Conservation (phyloP, 1,140 invertebrate genomes). For the Drosophila tsacasi region DNA sequence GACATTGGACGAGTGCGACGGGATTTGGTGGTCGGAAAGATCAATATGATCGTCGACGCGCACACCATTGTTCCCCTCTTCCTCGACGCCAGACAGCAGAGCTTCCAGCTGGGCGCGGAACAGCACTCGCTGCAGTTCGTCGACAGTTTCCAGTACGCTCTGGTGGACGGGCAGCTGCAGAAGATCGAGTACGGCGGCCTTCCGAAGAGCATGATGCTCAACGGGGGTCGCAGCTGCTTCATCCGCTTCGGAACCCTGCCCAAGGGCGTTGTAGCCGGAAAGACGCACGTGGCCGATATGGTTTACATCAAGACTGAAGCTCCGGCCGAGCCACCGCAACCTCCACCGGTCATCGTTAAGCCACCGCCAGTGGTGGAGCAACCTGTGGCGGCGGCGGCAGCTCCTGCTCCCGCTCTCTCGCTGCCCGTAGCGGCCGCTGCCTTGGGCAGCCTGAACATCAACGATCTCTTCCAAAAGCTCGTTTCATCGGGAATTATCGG, state of each 20-base stretch:
- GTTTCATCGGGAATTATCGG: constrained; percentile 93
- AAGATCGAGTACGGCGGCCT: constrained; percentile 96
- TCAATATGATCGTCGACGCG: constrained; percentile 93
- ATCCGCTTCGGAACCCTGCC: constrained; percentile 93
- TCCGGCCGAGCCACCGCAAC: constrained; percentile 60
- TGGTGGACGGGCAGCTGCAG: constrained; percentile 94
- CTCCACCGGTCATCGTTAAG: constrained; percentile 55
- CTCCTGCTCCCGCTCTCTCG: constrained; percentile 30
- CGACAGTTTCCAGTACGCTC: constrained; percentile 90
- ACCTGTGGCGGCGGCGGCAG: constrained; percentile 4
- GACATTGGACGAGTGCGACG: constrained; percentile 90
- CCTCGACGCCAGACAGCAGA: constrained; percentile 94
- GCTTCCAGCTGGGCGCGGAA: constrained; percentile 91
- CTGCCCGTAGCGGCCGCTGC: constrained; percentile 59
- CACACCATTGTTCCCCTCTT: constrained; percentile 92
- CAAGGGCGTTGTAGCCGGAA: constrained; percentile 89
- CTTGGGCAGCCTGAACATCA: constrained; percentile 89
- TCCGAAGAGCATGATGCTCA: constrained; percentile 93
- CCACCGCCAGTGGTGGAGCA: constrained; percentile 19
- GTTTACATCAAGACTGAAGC: constrained; percentile 85
- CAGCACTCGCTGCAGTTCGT: constrained; percentile 92
- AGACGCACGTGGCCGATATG: constrained; percentile 90
- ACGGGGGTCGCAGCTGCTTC: constrained; percentile 92
- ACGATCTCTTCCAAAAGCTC: constrained; percentile 93
- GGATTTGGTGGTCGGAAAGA: constrained; percentile 93